Percentiles rank a stretch among this genome's conserved stretches.
Evolutionary conservation across 2,888 invertebrate genomes (phyloP).

Genomic region (Drosophila paucipuncta): DNA sequence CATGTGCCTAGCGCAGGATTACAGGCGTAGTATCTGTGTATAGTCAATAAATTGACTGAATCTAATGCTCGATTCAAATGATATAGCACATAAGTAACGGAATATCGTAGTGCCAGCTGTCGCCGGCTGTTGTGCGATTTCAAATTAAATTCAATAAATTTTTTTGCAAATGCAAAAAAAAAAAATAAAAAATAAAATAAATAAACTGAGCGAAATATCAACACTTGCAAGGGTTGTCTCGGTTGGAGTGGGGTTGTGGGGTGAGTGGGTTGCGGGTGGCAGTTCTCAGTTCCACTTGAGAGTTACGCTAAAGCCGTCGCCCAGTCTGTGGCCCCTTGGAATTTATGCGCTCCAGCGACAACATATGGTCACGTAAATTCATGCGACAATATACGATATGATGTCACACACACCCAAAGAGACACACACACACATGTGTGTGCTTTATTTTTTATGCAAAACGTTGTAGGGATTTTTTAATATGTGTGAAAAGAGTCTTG

Average conservation of each 20-base stretch:
- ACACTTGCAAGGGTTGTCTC: slow-evolving; percentile 64
- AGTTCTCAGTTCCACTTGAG: slow-evolving; percentile 61
- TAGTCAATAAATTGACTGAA: slow-evolving; percentile 17
- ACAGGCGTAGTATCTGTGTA: slow-evolving; percentile 5
- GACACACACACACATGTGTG: slow-evolving; percentile 14
- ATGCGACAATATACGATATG: slow-evolving; percentile 81
- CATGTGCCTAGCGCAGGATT: slow-evolving; percentile 55
- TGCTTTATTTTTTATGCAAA: slow-evolving; percentile 79
- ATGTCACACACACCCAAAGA: slow-evolving; percentile 59
- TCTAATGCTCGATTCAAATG: slow-evolving; percentile 38
- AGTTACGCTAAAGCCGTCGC: slow-evolving; percentile 53
- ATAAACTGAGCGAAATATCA: slow-evolving; percentile 63
- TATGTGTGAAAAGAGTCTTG: slow-evolving; percentile 64
- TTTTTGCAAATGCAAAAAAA: slow-evolving; percentile 62
- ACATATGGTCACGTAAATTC: slow-evolving; percentile 82
- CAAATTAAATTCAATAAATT: slow-evolving; percentile 80
- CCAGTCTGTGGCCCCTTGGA: slow-evolving; percentile 75
- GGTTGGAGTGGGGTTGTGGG: neutral
- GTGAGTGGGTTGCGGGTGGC: slow-evolving; percentile 11
- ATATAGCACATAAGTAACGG: slow-evolving; percentile 39
- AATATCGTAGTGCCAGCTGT: slow-evolving; percentile 57
- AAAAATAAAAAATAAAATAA: slow-evolving; percentile 27
- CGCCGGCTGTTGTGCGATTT: slow-evolving; percentile 66
- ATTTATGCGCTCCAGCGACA: slow-evolving; percentile 80
- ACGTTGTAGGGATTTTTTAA: slow-evolving; percentile 78